Base-by-base conservation (phyloP, 2,113 vertebrate species). In the Narcine bancroftii region DNA sequence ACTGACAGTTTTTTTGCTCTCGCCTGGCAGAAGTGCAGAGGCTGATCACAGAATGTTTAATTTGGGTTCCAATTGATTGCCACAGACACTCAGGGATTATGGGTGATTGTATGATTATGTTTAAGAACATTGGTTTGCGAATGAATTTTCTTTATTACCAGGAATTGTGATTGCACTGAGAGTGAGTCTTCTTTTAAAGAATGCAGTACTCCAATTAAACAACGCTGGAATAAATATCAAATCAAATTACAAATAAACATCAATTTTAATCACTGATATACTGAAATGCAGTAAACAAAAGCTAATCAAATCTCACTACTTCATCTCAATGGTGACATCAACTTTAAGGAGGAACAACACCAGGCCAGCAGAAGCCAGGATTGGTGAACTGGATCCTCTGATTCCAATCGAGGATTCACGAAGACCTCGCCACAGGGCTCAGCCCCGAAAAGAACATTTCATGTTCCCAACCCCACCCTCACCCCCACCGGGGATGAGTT, bases 41-140 rank as follows among this genome's bases (percentile, higher is more conserved):
- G 81, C 81, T 87, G 81, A 87, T 87, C 81, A 60, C 33, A 60
- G 81, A 50, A 36, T 87, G 81, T 87, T 87, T 87, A 87, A 87
- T 87, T 87, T 87, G 81, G 81, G 81, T 63, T 87, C 36, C 81
- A 56, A 87, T 87, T 87, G 81, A 87, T 87, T 87, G 81, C 56
- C 53, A 60, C 81, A 11, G 50, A 87, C 81, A 87, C 10, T 87
- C 81, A 60, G 53, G 81, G 56, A 87, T 87, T 87, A 87, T 53
- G 53, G 56, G 81, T 87, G 81, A 87, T 87, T 87, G 81, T 87
- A 33, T 87, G 81, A 87, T 87, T 87, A 53, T 33, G 53, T 87
- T 87, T 87, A 87, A 63, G 81, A 87, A 87, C 81, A 87, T 87
- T 87, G 81, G 60, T 87, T 87, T 87, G 81, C 60, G 81, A 87